Evolutionary conservation across 2,113 vertebrate genomes (phyloP), one percentile per base, ranked within the genome.

Genomic region (Bufo gargarizans): DNA sequence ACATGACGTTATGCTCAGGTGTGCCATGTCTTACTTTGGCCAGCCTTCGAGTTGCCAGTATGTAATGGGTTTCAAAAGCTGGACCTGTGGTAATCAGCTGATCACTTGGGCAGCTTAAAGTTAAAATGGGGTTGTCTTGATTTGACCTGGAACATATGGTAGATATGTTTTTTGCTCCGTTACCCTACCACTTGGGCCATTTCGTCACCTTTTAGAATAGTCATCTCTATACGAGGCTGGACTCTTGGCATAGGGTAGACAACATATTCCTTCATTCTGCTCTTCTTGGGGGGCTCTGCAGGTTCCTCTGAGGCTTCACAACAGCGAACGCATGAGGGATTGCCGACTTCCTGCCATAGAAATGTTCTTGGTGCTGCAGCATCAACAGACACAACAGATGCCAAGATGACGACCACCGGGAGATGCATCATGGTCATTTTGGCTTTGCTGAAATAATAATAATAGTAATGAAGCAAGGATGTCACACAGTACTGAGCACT

Each of bases 211-310:
- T 89, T 89, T 5, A 89, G 78, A 17, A 89, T 89, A 19, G 81
- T 69, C 81, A 89, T 84, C 43, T 89, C 87, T 56, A 89, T 89
- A 6, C 56, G 81, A 4, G 87, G 81, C 22, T 89, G 87, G 72
- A 89, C 59, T 77, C 82, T 84, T 14, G 87, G 72, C 49, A 77
- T 76, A 9, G 81, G 22, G 61, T 89, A 78, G 5, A 83, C 17
- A 11, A 69, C 76, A 77, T 78, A 89, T 78, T 89, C 81, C 74
- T 89, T 89, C 5, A 89, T 74, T 53, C 58, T 65, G 33, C 72
- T 89, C 59, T 89, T 89, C 17, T 65, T 56, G 33, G 82, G 59
- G 5, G 72, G 58, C 16, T 49, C 59, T 6, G 49, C 19, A 2
- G 87, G 72, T 20, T 89, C 76, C 50, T 89, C 87, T 13, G 87